Base-by-base conservation (phyloP, 2,797 vertebrate genomes). In the Hoplostethus mediterraneus region DNA sequence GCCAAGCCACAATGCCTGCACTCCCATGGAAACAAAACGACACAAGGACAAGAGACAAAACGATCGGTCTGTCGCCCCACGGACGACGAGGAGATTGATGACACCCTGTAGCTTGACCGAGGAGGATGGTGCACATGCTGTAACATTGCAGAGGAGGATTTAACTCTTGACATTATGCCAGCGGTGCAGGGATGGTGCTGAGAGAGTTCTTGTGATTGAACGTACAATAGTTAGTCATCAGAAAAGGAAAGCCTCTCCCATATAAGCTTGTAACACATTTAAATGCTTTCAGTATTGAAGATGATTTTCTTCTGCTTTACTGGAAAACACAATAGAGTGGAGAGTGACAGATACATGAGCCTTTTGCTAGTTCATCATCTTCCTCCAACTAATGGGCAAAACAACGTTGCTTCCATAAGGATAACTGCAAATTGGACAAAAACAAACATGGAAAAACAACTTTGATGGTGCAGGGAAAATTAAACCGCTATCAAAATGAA, bases 241-340 rank as follows among this genome's bases (percentile, higher is more conserved):
- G 40, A 42, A 21, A 42, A 42, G 40, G 40, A 9, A 10, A 42
- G 11, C 40, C 40, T 11, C 10, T 12, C 40, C 40, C 10, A 42
- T 11, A 2, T 42, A 13, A 42, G 11, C 40, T 42, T 11, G 40
- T 13, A 11, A 42, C 40, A 13, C 40, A 12, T 42, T 3, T 42
- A 11, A 42, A 11, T 42, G 40, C 40, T 12, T 11, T 42, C 11
- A 42, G 3, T 42, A 42, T 11, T 49, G 2, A 25, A 57, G 14
- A 60, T 47, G 58, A 21, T 5, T 6, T 17, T 61, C 33, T 40
- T 13, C 6, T 65, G 58, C 44, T 61, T 77, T 63, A 13, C 30
- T 74, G 12, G 49, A 52, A 71, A 79, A 82, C 52, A 82, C 52
- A 82, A 65, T n/a, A 28, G 30, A 59, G 21, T 4, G 44, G 0